A percentile compares a stretch with the other conserved stretches of the same genome.
phyloP scores from a whole-genome alignment of 2,888 invertebrate genomes.

The Smittia sp. region DNA sequence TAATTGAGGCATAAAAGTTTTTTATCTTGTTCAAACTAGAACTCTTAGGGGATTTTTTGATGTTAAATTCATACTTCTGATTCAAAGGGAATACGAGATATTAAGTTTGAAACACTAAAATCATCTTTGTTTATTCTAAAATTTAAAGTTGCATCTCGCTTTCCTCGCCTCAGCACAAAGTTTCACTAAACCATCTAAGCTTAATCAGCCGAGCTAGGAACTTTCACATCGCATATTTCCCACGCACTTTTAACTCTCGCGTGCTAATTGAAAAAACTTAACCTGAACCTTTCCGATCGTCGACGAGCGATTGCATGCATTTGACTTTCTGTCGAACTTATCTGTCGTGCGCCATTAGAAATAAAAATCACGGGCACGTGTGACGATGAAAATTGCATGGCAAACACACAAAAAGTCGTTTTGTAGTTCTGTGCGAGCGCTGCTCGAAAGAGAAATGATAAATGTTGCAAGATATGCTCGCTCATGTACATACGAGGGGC shows the following conservation, averaged over 20 bases:
- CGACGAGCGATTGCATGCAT: background rate
- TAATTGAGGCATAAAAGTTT: background rate
- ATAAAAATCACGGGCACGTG: conserved; percentile 24
- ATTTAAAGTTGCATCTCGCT: no score
- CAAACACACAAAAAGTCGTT: conserved; percentile 15
- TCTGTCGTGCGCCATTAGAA: conserved; percentile 3
- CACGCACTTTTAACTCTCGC: conserved; percentile 35
- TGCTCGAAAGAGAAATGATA: conserved; percentile 25
- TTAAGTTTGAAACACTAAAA: background rate
- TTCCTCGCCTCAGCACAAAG: no score
- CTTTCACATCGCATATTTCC: conserved; percentile 18
- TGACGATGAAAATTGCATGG: background rate
- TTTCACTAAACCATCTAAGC: no score
- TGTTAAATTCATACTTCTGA: no score
- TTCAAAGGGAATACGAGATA: background rate
- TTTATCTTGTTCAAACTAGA: no score
- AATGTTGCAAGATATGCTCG: conserved; percentile 24
- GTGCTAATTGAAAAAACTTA: conserved; percentile 30
- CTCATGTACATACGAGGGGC: conserved; percentile 15
- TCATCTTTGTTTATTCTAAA: no score
- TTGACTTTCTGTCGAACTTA: conserved; percentile 16
- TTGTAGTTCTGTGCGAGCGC: background rate
- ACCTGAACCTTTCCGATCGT: conserved; percentile 1
- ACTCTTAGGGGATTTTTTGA: no score
- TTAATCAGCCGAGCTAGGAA: background rate